A percentile compares a stretch with the other conserved stretches of the same genome.
phyloP scores from a whole-genome alignment of 1,140 invertebrate genomes.

The Philopotamus ludificatus region DNA sequence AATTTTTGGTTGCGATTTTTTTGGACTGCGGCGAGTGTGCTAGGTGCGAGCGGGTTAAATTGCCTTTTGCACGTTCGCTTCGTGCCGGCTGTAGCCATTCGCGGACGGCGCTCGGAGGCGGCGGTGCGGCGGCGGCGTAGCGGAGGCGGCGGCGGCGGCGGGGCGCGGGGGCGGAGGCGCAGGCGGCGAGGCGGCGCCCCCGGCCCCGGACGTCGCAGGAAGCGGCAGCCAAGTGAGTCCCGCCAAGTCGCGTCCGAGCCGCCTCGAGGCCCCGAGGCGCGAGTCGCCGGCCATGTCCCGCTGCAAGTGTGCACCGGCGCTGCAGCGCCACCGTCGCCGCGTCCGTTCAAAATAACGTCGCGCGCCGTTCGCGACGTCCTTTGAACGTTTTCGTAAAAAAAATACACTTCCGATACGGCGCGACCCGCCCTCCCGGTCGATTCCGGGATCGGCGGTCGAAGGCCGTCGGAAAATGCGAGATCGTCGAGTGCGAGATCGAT shows the following conservation, averaged over 20 bases:
- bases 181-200: neutral
- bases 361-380: neutral
- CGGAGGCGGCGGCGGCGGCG: neutral
- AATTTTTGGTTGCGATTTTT: no score
- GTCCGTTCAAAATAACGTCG: neutral
- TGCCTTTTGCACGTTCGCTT: constrained; percentile 20
- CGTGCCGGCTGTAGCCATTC: constrained; percentile 22
- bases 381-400: no score
- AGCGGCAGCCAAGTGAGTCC: neutral
- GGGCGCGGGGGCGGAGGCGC: neutral
- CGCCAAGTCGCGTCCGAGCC: constrained; percentile 6
- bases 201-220: neutral
- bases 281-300: neutral
- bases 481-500: no score
- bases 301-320: no score
- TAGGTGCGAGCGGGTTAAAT: constrained; percentile 17
- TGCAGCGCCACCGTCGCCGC: constrained; percentile 7
- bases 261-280: neutral
- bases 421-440: no score
- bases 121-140: neutral
- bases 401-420: no score
- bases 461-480: no score
- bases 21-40: no score
- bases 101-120: neutral
- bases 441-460: no score